A percentile compares a stretch with the other conserved stretches of the same genome.
These are phyloP conservation scores for Margaritifera margaritifera DNA, from an alignment of 2,888 invertebrate species.

Conservation along the genomic window DNA sequence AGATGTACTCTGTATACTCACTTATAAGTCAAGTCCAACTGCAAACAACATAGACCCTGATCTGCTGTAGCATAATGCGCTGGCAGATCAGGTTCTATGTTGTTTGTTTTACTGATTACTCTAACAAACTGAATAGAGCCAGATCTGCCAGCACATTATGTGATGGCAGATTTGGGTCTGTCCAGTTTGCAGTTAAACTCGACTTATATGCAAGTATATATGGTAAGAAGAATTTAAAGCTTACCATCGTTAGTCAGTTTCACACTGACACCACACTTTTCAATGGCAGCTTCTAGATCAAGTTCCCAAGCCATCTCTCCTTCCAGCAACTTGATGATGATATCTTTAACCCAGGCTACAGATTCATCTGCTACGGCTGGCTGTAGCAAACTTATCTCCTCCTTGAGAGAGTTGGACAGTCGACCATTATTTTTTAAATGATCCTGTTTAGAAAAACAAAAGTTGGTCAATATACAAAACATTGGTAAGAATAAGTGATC, in stretches of 20 bases:
- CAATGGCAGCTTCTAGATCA: slow-evolving; percentile 63
- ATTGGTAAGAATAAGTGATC: too few relatives aligned
- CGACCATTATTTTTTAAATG: slow-evolving; percentile 63
- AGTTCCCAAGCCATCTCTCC: slow-evolving; percentile 62
- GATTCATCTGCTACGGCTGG: slow-evolving; percentile 54
- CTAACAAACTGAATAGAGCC: too few relatives aligned
- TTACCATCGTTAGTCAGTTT: slow-evolving; percentile 68
- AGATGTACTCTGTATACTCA: not conserved
- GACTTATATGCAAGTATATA: too few relatives aligned
- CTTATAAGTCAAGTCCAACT: not conserved
- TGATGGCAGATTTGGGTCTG: too few relatives aligned
- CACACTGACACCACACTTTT: slow-evolving; percentile 68
- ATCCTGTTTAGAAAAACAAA: slow-evolving; percentile 43
- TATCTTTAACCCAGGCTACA: slow-evolving; percentile 61
- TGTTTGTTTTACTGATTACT: too few relatives aligned
- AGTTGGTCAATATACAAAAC: not conserved
- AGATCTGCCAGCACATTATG: too few relatives aligned
- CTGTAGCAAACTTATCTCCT: slow-evolving; percentile 64
- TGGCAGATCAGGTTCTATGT: not conserved
- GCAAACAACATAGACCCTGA: not conserved
- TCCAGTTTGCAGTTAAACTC: too few relatives aligned
- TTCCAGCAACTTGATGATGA: slow-evolving; percentile 52
- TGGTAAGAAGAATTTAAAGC: not conserved
- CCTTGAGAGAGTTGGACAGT: slow-evolving; percentile 53
- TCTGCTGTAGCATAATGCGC: not conserved